Evolutionary conservation across 2,888 invertebrate species (phyloP).

Genomic region (Dasysyrphus tricinctus): DNA sequence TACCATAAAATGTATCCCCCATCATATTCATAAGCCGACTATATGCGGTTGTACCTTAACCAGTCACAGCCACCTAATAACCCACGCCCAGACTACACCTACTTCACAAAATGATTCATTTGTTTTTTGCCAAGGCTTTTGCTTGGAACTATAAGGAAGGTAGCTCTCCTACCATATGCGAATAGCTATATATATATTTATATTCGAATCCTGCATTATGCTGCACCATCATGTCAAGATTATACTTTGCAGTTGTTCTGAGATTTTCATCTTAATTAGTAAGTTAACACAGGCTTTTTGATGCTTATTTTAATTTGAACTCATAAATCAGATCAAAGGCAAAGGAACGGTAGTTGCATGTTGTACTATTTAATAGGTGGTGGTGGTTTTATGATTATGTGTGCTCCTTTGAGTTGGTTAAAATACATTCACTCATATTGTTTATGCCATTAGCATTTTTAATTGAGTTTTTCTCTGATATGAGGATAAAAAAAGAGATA

Average conservation of each 20-base stretch:
- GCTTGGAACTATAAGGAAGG: not conserved
- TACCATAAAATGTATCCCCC: conserved; percentile 12
- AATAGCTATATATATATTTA: not conserved
- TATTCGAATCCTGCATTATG: conserved; percentile 4
- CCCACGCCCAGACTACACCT: conserved; percentile 62
- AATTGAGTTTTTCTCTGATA: conserved; percentile 1
- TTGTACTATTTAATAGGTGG: not conserved
- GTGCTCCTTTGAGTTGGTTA: conserved; percentile 2
- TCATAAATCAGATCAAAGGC: conserved; percentile 52
- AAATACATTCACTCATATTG: conserved; percentile 1
- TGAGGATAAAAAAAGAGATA: not conserved
- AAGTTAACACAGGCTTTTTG: conserved; percentile 49
- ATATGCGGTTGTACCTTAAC: conserved; percentile 16
- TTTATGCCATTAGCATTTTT: conserved; percentile 9
- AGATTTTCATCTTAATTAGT: conserved; percentile 70
- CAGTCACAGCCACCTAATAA: conserved; percentile 37
- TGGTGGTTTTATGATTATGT: conserved; percentile 2
- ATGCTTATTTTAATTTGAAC: conserved; percentile 59
- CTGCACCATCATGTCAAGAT: conserved; percentile 11
- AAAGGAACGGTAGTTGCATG: conserved; percentile 15
- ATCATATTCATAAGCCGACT: not conserved
- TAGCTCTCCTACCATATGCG: not conserved
- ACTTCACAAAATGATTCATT: conserved; percentile 63
- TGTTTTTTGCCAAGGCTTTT: conserved; percentile 18
- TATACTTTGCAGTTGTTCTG: conserved; percentile 28